A percentile compares a stretch with the other conserved stretches of the same genome.
phyloP scores from a whole-genome alignment of 2,113 vertebrate species.

The Prionailurus bengalensis region DNA sequence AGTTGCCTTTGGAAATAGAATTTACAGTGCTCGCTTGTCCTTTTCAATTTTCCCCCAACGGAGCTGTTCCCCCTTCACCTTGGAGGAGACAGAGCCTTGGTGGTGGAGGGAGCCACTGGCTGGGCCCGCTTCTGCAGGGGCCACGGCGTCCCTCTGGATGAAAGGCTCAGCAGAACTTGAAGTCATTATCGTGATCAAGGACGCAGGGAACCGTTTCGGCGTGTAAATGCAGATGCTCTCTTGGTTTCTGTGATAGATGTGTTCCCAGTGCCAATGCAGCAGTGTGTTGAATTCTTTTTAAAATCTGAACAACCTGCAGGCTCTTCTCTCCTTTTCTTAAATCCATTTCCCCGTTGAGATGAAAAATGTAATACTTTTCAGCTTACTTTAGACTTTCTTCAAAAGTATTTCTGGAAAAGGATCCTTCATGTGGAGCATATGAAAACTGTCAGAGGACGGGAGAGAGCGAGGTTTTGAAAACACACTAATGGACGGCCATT shows the following conservation, averaged over 20 bases:
- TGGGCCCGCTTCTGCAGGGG: constrained; percentile 76
- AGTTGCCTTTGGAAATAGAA: constrained; percentile 69
- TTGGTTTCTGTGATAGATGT: constrained; percentile 86
- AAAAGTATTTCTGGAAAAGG: constrained; percentile 88
- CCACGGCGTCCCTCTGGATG: constrained; percentile 85
- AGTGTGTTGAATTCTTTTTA: constrained; percentile 88
- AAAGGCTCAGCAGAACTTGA: constrained; percentile 85
- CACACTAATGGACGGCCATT: constrained; percentile 86
- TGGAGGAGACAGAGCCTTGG: constrained; percentile 66
- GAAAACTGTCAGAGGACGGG: constrained; percentile 83
- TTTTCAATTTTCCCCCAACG: constrained; percentile 57
- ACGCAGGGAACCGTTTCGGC: constrained; percentile 81
- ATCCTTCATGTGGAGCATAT: constrained; percentile 86
- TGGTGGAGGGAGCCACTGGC: constrained; percentile 77
- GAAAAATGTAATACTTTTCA: constrained; percentile 91
- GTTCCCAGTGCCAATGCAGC: constrained; percentile 84
- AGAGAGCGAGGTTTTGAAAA: constrained; percentile 82
- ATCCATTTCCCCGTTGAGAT: constrained; percentile 91
- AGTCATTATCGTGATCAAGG: constrained; percentile 88
- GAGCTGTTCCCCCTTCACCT: constrained; percentile 69
- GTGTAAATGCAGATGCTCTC: constrained; percentile 88
- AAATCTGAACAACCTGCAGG: constrained; percentile 90
- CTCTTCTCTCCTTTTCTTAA: constrained; percentile 88
- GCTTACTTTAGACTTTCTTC: constrained; percentile 91
- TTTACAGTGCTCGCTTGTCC: constrained; percentile 63